These are phyloP conservation scores for Struthidea cinerea DNA, from an alignment of 2,113 vertebrate genomes.

Conservation along the genomic window DNA sequence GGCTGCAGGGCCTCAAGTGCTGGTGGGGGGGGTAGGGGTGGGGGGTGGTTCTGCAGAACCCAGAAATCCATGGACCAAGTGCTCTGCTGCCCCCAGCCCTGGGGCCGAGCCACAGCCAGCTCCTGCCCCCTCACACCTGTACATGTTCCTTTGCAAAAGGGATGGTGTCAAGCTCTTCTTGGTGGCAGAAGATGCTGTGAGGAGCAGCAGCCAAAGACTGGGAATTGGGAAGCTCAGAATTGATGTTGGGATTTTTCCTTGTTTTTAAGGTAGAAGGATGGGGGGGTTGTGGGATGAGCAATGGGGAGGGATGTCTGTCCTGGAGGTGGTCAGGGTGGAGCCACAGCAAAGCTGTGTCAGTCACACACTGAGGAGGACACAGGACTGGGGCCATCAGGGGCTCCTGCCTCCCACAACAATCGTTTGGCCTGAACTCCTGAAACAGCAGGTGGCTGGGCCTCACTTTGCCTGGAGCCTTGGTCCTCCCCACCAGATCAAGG, in stretches of 20 bases:
- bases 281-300: neutral
- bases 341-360: neutral
- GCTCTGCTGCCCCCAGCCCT: fast-evolving
- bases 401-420: neutral
- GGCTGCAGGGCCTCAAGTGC: too few relatives aligned
- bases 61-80: neutral
- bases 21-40: neutral
- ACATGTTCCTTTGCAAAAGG: neutral
- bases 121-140: neutral
- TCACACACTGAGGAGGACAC: neutral
- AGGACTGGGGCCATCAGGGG: neutral
- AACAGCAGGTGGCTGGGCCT: neutral
- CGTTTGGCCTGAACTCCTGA: neutral
- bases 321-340: neutral
- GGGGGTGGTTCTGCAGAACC: neutral
- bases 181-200: neutral
- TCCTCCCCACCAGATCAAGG: neutral
- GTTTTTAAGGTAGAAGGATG: neutral
- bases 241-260: neutral
- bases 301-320: too few relatives aligned
- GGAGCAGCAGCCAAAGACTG: neutral
- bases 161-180: neutral
- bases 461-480: neutral
- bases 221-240: neutral
- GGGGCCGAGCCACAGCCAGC: neutral